Evolutionary conservation across 1,140 invertebrate species (phyloP).

Genomic region (Temnothorax nylanderi): DNA sequence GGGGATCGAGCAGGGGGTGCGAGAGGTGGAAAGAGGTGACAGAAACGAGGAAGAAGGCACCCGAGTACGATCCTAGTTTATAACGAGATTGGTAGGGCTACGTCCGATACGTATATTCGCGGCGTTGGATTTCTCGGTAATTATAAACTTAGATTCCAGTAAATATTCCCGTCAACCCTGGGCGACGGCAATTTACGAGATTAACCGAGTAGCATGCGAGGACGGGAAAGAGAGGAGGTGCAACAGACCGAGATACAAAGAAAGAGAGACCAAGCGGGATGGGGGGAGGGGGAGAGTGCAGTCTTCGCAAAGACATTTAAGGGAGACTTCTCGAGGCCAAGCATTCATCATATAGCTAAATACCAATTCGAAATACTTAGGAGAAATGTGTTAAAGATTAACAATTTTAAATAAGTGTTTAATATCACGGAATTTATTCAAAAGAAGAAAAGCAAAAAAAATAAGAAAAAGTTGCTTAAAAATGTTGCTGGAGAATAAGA

Average conservation of each 20-base stretch:
- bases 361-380: neutral
- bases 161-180: slow-evolving; percentile 77
- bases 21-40: slow-evolving; percentile 66
- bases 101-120: slow-evolving; percentile 71
- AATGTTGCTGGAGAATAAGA: neutral
- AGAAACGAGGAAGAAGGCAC: slow-evolving; percentile 65
- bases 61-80: slow-evolving; percentile 73
- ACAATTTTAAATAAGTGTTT: neutral
- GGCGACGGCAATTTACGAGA: slow-evolving; percentile 80
- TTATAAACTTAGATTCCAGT: slow-evolving; percentile 83
- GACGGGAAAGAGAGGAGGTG: slow-evolving; percentile 36
- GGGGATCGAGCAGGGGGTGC: slow-evolving; percentile 43
- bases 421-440: neutral
- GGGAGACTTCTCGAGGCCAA: slow-evolving; percentile 61
- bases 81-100: slow-evolving; percentile 79
- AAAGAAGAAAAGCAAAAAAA: neutral
- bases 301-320: slow-evolving; percentile 42
- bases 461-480: neutral
- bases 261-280: slow-evolving; percentile 1
- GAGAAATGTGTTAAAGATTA: slow-evolving; percentile 37
- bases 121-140: slow-evolving; percentile 79
- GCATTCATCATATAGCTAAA: neutral
- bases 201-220: slow-evolving; percentile 61
- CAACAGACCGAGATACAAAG: slow-evolving; percentile 34
- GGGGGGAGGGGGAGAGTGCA: neutral